phyloP scores from a whole-genome alignment of 2,888 invertebrate genomes.

The Brachypalpus laphriformis region DNA sequence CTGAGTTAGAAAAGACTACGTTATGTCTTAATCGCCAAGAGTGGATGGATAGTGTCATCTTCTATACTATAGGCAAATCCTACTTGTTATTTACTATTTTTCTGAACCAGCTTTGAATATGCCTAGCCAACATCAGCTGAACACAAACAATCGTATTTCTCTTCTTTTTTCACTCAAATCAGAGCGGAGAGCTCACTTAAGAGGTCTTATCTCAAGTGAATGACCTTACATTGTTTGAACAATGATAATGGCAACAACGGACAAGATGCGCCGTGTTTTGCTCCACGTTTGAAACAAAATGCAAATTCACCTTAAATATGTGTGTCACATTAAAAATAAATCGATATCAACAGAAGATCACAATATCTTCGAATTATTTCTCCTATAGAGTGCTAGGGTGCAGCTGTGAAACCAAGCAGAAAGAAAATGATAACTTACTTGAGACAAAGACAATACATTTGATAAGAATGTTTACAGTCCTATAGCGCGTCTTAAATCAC shows the following conservation, averaged over 20 bases:
- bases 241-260: constrained; percentile 22
- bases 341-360: not conserved
- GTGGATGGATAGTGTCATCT: no score
- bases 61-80: no score
- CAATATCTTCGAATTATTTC: not conserved
- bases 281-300: not conserved
- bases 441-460: constrained; percentile 43
- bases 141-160: not conserved
- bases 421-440: constrained; percentile 19
- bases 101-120: no score
- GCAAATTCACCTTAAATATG: constrained; percentile 23
- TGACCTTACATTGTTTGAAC: constrained; percentile 52
- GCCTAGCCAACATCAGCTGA: constrained; percentile 2
- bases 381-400: no score
- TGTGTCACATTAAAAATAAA: not conserved
- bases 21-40: not conserved
- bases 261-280: not conserved
- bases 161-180: constrained; percentile 9
- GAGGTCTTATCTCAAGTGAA: constrained; percentile 56
- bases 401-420: constrained; percentile 2
- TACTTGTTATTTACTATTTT: no score
- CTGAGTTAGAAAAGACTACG: not conserved
- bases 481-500: constrained; percentile 48
- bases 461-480: constrained; percentile 58
- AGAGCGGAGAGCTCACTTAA: constrained; percentile 23